A percentile compares a stretch with the other conserved stretches of the same genome.
Evolutionary conservation across 2,113 vertebrate genomes (phyloP).

Genomic region (Rhynchomys soricoides): DNA sequence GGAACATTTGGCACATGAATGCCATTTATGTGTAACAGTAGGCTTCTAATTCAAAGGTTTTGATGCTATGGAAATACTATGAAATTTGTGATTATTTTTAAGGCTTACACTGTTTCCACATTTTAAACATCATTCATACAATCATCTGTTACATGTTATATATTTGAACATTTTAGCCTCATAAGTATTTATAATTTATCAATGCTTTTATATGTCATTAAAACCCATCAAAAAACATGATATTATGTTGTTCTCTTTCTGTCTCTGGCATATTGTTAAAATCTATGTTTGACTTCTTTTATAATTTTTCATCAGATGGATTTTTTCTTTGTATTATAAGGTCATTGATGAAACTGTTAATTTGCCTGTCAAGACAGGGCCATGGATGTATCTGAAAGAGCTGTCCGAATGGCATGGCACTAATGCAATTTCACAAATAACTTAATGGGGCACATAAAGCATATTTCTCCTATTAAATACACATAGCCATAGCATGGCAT

Average conservation of each 20-base stretch:
- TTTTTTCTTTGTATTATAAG: conserved; percentile 80
- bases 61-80: neutral
- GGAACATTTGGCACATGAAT: neutral
- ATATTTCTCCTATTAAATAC: conserved; percentile 86
- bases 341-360: conserved; percentile 84
- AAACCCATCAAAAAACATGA: conserved; percentile 75
- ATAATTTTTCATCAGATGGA: conserved; percentile 65
- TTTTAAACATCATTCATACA: conserved; percentile 49
- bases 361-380: conserved; percentile 83
- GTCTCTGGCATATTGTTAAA: conserved; percentile 69
- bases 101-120: conserved; percentile 54
- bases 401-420: conserved; percentile 82
- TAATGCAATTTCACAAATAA: conserved; percentile 88
- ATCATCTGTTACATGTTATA: conserved; percentile 51
- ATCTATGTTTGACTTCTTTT: conserved; percentile 78
- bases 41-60: conserved; percentile 39
- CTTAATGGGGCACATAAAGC: conserved; percentile 87
- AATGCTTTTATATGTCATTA: conserved; percentile 56
- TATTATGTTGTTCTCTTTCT: conserved; percentile 72
- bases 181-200: conserved; percentile 71
- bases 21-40: conserved; percentile 27
- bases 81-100: conserved; percentile 54
- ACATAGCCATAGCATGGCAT: conserved; percentile 82
- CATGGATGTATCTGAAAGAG: conserved; percentile 81
- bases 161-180: conserved; percentile 73